These are phyloP conservation scores for Aramus guarauna DNA, from an alignment of 2,113 vertebrate species.

Conservation along the genomic window DNA sequence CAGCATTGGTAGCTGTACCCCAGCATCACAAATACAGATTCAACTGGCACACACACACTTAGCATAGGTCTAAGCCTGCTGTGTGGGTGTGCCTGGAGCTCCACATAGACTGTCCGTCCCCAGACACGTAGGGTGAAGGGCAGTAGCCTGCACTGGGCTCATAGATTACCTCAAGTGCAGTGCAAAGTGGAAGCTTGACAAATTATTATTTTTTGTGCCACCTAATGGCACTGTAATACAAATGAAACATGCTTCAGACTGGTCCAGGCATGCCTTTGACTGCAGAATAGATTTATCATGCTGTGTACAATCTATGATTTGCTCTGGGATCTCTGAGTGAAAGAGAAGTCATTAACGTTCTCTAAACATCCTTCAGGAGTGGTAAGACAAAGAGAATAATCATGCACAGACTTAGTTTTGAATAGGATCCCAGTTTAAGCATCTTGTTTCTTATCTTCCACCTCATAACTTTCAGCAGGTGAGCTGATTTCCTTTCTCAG, in stretches of 20 bases:
- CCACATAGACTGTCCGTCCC: accelerated
- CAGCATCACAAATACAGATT: not conserved
- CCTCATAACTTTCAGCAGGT: not conserved
- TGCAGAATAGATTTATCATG: not conserved
- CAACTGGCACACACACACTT: accelerated
- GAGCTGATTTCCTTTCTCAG: not conserved
- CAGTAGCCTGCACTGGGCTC: not conserved
- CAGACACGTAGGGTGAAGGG: not conserved
- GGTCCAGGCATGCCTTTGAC: slow-evolving; percentile 3
- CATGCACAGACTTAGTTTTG: not conserved
- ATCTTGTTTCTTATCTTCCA: not conserved
- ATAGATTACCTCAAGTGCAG: not conserved
- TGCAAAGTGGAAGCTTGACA: not conserved
- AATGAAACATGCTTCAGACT: not conserved
- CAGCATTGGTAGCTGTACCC: accelerated
- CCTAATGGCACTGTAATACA: not conserved
- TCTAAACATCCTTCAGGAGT: slow-evolving; percentile 9
- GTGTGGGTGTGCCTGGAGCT: not conserved
- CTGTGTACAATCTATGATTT: not conserved
- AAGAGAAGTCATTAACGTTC: not conserved
- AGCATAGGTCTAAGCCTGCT: not conserved
- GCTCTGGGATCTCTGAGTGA: not conserved
- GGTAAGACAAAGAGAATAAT: slow-evolving; percentile 46
- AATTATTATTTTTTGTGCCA: not conserved
- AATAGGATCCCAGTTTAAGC: slow-evolving; percentile 16